Base-by-base conservation (phyloP, 2,888 invertebrate genomes). In the Cheilosia vulpina region DNA sequence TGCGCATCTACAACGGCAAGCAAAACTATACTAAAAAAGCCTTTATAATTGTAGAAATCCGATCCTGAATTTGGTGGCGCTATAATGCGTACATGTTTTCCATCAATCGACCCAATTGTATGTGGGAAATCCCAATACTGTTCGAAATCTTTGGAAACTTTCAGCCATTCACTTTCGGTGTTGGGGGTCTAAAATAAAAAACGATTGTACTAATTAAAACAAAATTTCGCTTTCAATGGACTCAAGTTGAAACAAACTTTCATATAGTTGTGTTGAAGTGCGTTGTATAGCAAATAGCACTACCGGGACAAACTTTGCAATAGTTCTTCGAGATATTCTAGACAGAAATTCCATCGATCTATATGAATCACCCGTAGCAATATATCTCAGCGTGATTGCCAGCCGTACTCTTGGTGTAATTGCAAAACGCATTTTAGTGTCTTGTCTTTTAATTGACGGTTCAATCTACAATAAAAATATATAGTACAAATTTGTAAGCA, bases 1-100 rank as follows among this genome's bases (percentile, higher is more conserved):
- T 82, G 53, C 6, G 81, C 87, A 69, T 87, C 81, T 2, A 71
- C 75, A 41, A 79, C 58, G n/a, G 57, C 81, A 13, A 81, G 45
- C 11, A 81, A 45, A 38, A 77, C 58, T 4, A 81, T 60, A 27
- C 73, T 81, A 41, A 53, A 65, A 24, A 55, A 68, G 7, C 72
- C 77, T 47, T 78, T 79, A 41, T 71, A 68, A n/a, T 85, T 80
- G 11, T 50, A 65, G 41, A 53, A 72, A 27, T 73, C 65, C 0
- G 69, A 63, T 11, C 73, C 68, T 13, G 75, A 75, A 2, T 57
- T 58, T 38, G 72, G 66, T 11, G 53, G 76, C 4, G 81, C 41
- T 31, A 15, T 31, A 15, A 73, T 68, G 21, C 38, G 53, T 15
- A 87, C 73, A 13, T 81, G 77, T 34, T 81, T 77, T 6, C 72